A percentile compares a stretch with the other conserved stretches of the same genome.
These are phyloP conservation scores for Habropoda laboriosa DNA, from an alignment of 1,140 invertebrate genomes.

Conservation along the genomic window DNA sequence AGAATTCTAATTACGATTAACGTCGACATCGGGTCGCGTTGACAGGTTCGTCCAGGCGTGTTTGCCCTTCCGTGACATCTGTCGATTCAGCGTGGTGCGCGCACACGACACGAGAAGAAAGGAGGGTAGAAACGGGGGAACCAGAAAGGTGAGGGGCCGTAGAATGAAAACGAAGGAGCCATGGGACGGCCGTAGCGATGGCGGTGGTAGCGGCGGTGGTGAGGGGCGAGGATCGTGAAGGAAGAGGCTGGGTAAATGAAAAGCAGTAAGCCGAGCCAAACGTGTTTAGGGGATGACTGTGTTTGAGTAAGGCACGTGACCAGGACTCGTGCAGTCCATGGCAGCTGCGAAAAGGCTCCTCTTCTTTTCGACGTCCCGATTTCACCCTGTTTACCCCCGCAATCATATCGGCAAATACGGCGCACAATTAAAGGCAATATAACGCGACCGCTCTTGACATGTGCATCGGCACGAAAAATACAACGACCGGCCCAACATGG, in stretches of 20 bases:
- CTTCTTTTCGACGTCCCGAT: conserved; percentile 28
- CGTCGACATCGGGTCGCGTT: conserved; percentile 48
- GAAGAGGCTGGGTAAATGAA: conserved; percentile 56
- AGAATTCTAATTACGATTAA: conserved; percentile 68
- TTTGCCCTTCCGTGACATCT: conserved; percentile 64
- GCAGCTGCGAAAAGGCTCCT: conserved; percentile 68
- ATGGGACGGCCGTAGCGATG: background rate
- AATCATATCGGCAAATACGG: conserved; percentile 67
- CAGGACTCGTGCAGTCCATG: conserved; percentile 44
- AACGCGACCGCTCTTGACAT: conserved; percentile 63
- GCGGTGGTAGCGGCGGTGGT: too few species aligned
- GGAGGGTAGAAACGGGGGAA: background rate
- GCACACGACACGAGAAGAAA: conserved; percentile 48
- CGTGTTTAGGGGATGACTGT: conserved; percentile 55
- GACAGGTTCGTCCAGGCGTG: conserved; percentile 58
- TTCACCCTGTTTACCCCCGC: conserved; percentile 58
- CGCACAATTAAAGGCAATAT: conserved; percentile 67
- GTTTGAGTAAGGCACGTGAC: conserved; percentile 67
- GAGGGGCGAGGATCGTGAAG: background rate
- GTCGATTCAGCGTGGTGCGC: conserved; percentile 37
- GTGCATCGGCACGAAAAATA: conserved; percentile 61
- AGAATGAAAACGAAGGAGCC: conserved; percentile 16
- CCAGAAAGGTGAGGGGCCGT: background rate
- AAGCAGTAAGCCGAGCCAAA: conserved; percentile 66
- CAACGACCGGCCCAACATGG: too few species aligned